Conservation (phyloP, 2,888 invertebrate genomes). For the Lymantria monacha region DNA sequence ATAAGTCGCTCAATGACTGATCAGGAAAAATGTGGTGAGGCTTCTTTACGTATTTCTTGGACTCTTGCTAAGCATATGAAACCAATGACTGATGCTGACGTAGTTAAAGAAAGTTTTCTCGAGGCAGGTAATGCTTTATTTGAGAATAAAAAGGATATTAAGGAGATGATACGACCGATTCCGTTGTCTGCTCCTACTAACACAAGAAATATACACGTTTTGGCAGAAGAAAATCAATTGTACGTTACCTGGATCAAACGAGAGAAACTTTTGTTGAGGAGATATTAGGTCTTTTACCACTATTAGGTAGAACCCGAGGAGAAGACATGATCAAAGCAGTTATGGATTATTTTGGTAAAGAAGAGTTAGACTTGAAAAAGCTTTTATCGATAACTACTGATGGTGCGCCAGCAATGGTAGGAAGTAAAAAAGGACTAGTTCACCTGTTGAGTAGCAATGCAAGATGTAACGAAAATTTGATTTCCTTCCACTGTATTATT, state of each 20-base stretch:
- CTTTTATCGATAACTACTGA: slow-evolving; percentile 16
- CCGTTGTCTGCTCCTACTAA: slow-evolving; percentile 14
- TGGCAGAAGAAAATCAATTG: slow-evolving; percentile 20
- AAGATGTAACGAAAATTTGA: slow-evolving; percentile 12
- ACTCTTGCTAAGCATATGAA: slow-evolving; percentile 17
- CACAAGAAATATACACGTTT: slow-evolving; percentile 13
- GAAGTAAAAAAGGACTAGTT: slow-evolving; percentile 13
- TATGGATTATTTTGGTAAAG: slow-evolving; percentile 15
- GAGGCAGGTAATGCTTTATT: slow-evolving; percentile 11
- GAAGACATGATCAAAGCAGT: slow-evolving; percentile 10
- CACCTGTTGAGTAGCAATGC: slow-evolving; percentile 10
- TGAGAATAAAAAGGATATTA: slow-evolving; percentile 17
- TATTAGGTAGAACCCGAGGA: slow-evolving; percentile 19
- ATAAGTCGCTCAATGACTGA: slow-evolving; percentile 22
- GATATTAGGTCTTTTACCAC: slow-evolving; percentile 11
- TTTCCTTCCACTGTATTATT: slow-evolving; percentile 17
- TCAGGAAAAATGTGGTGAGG: slow-evolving; percentile 16
- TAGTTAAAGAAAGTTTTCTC: slow-evolving; percentile 23
- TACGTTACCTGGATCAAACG: slow-evolving; percentile 20
- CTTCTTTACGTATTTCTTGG: slow-evolving; percentile 21
- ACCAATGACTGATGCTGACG: slow-evolving; percentile 20
- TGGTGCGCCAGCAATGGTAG: slow-evolving; percentile 7
- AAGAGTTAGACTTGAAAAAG: slow-evolving; percentile 10
- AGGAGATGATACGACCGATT: slow-evolving; percentile 10
- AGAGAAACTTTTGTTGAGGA: slow-evolving; percentile 22